Conservation (phyloP, 2,888 invertebrate genomes). For the Pyrocoelia pectoralis region DNA sequence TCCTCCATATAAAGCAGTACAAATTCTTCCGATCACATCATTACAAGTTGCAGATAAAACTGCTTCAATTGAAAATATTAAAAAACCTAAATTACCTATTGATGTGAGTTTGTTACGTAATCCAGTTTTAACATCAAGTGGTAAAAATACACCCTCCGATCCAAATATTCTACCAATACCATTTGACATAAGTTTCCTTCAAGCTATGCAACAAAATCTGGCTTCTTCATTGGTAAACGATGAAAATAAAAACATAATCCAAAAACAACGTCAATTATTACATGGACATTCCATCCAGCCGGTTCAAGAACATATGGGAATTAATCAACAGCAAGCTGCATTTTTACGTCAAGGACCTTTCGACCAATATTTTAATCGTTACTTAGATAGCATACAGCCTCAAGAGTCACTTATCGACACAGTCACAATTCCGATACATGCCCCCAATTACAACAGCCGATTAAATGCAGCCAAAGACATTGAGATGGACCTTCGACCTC, state of each 20-base stretch:
- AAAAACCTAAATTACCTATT: conserved; percentile 25
- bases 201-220: conserved; percentile 19
- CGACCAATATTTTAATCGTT: conserved; percentile 19
- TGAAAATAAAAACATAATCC: background rate
- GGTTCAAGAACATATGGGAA: no score
- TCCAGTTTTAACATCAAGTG: conserved; percentile 30
- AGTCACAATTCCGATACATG: background rate
- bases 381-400: conserved; percentile 16
- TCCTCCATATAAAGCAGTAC: background rate
- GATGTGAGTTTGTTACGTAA: conserved; percentile 41
- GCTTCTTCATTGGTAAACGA: background rate
- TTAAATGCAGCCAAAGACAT: conserved; percentile 10
- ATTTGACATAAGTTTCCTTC: conserved; percentile 11
- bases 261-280: background rate
- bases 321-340: background rate
- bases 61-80: background rate
- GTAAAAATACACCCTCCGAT: conserved; percentile 13
- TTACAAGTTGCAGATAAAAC: background rate
- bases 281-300: no score
- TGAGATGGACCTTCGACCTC: conserved; percentile 18
- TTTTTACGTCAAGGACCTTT: conserved; percentile 13
- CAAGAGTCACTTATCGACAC: conserved; percentile 3
- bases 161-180: conserved; percentile 15
- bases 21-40: background rate
- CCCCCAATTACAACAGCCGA: background rate